Percentiles rank a stretch among this genome's conserved stretches.
Conservation (phyloP, 2,888 invertebrate species). For the Tetramorium bicarinatum region DNA sequence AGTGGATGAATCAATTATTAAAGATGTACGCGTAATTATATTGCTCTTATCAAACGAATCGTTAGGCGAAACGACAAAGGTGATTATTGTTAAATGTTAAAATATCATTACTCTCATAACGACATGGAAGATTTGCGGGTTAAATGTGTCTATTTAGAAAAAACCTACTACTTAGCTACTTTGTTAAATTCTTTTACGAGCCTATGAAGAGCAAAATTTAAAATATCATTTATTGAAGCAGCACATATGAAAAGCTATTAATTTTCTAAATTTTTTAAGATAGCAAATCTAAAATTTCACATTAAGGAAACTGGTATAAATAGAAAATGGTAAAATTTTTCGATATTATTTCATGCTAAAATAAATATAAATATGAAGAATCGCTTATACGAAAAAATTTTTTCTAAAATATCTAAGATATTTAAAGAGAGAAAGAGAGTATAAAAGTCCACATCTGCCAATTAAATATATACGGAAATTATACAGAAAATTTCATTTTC, state of each 20-base stretch:
- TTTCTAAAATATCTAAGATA: neutral
- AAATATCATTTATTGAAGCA: neutral
- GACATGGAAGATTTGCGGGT: neutral
- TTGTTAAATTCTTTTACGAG: neutral
- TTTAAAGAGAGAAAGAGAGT: neutral
- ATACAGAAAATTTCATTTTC: neutral
- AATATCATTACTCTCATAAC: neutral
- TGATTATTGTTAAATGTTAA: neutral
- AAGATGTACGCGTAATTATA: neutral
- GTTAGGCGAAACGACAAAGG: neutral
- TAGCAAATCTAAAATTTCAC: neutral
- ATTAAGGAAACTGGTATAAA: neutral
- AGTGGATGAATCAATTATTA: conserved; percentile 2
- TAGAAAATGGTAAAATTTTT: neutral
- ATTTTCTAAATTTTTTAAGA: conserved; percentile 1
- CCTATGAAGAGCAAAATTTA: neutral
- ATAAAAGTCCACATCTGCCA: neutral
- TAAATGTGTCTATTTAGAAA: neutral
- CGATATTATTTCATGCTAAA: neutral
- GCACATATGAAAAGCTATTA: neutral
- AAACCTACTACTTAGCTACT: neutral
- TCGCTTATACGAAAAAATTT: neutral
- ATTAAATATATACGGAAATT: neutral
- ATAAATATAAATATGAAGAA: conserved; percentile 6
- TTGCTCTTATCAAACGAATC: neutral